Evolutionary conservation across 2,888 invertebrate species (phyloP).

Genomic region (Uropetala carovei): DNA sequence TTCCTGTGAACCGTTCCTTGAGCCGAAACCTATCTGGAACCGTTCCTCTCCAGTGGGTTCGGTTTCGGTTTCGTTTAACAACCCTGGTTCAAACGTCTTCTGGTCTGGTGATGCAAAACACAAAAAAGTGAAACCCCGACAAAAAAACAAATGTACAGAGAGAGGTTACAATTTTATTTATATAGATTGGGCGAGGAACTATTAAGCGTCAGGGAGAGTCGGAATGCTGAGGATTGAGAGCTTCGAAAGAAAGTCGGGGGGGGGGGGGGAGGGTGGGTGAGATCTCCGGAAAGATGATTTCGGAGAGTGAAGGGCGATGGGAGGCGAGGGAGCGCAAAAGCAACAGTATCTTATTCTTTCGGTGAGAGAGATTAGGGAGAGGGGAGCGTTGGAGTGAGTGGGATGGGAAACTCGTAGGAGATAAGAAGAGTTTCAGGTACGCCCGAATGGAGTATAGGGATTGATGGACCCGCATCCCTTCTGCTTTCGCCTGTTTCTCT

Average conservation of each 20-base stretch:
- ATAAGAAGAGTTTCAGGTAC: conserved; percentile 27
- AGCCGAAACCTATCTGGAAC: too few species aligned
- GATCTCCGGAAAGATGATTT: not conserved
- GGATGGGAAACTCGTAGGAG: not conserved
- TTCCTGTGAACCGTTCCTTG: too few species aligned
- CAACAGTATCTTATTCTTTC: too few species aligned
- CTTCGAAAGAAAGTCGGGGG: not conserved
- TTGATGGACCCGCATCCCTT: conserved; percentile 37
- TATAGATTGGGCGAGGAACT: not conserved
- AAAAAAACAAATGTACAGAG: not conserved
- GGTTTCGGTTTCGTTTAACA: too few species aligned
- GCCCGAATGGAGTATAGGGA: not conserved
- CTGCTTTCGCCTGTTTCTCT: not conserved
- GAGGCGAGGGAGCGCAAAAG: not conserved
- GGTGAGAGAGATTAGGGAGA: not conserved
- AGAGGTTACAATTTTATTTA: too few species aligned
- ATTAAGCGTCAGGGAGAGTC: not conserved
- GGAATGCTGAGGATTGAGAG: not conserved
- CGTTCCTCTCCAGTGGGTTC: too few species aligned
- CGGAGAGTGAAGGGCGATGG: not conserved
- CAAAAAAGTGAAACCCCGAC: too few species aligned
- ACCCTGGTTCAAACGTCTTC: too few species aligned
- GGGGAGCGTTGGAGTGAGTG: not conserved
- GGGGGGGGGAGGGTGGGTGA: not conserved
- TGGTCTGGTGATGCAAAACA: too few species aligned